These are phyloP conservation scores for Zaprionus nigranus DNA, from an alignment of 1,140 invertebrate species.

Conservation along the genomic window DNA sequence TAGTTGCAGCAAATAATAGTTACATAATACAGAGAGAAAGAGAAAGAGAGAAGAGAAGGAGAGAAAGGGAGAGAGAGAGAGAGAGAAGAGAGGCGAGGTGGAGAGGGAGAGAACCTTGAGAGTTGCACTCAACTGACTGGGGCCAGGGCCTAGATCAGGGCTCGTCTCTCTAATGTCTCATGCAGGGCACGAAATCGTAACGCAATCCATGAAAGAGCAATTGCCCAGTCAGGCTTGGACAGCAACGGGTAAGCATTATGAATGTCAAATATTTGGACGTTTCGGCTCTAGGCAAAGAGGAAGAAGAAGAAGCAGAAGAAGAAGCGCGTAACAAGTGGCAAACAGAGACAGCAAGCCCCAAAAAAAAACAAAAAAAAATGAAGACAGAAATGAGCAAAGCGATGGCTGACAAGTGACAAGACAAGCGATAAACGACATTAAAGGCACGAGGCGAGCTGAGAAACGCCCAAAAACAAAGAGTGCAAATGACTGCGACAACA, in stretches of 20 bases:
- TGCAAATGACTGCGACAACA: conserved; percentile 7
- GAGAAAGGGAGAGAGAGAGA: not conserved
- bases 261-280: conserved; percentile 71
- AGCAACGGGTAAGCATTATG: conserved; percentile 52
- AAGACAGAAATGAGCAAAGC: conserved; percentile 19
- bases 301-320: not conserved
- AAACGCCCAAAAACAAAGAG: conserved; percentile 22
- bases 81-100: too few species aligned
- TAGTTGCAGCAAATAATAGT: conserved; percentile 12
- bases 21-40: not conserved
- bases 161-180: conserved; percentile 26
- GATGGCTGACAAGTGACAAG: conserved; percentile 41
- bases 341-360: conserved; percentile 13
- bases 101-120: conserved; percentile 14
- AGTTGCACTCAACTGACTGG: conserved; percentile 7
- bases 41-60: not conserved
- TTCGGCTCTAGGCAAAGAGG: too few species aligned
- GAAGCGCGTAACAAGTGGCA: conserved; percentile 48
- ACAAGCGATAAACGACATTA: conserved; percentile 45
- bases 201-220: conserved; percentile 26
- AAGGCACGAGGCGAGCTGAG: conserved; percentile 31
- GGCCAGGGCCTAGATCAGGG: conserved; percentile 4
- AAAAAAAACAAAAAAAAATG: too few species aligned
- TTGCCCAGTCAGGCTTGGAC: conserved; percentile 17
- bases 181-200: conserved; percentile 42